Evolutionary conservation across 1,140 invertebrate genomes (phyloP).

Genomic region (Ips nitidus): DNA sequence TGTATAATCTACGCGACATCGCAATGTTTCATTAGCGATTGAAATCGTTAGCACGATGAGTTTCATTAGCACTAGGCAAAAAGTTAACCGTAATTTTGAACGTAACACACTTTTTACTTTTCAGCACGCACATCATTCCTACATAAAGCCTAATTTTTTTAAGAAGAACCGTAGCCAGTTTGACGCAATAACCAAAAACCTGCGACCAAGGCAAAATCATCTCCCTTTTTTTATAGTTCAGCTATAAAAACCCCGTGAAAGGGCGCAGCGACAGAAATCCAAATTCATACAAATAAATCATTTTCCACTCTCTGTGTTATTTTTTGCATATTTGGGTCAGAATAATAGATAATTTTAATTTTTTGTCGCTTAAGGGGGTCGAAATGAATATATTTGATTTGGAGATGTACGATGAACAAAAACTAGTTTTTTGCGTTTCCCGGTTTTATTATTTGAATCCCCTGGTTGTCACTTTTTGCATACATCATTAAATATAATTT

Average conservation of each 20-base stretch:
- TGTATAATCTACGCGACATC: no score
- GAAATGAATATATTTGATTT: background rate
- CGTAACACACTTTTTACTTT: no score
- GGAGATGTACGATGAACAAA: no score
- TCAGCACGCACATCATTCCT: no score
- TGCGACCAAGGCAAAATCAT: background rate
- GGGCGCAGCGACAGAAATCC: background rate
- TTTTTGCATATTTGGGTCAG: slow-evolving; percentile 1
- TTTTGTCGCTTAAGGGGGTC: background rate
- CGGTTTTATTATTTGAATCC: no score
- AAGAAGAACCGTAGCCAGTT: background rate
- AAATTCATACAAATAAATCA: slow-evolving; percentile 16
- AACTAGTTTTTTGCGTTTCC: no score
- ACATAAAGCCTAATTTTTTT: background rate
- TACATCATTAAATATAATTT: no score
- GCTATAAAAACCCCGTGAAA: background rate
- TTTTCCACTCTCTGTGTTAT: background rate
- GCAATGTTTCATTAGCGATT: no score
- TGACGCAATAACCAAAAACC: background rate
- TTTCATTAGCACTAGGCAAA: no score
- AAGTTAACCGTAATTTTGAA: no score
- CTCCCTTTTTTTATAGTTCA: slow-evolving; percentile 1
- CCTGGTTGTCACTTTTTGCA: no score
- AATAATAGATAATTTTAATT: background rate
- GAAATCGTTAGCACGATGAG: no score